Base-by-base conservation (phyloP, 2,888 invertebrate species). In the Oscheius sp. region DNA sequence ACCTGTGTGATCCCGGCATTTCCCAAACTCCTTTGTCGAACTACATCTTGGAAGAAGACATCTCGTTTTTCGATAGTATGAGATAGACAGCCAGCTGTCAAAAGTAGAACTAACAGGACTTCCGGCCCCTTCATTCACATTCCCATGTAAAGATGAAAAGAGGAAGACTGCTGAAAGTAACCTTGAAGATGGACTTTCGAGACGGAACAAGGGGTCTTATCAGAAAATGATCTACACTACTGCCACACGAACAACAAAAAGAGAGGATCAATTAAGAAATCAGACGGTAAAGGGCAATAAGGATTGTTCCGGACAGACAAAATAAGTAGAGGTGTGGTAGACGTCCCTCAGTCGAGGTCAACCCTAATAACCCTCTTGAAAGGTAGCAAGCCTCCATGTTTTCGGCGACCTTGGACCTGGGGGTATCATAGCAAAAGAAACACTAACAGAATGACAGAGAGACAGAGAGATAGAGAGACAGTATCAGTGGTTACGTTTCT, bases 1-100 rank as follows among this genome's bases (percentile, higher is more conserved):
- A 85, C 86, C 80, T 86, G 86, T 42, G 78, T 74, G 63, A 86
- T 78, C 32, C 79, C 63, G 21, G 47, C 72, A 76, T 84, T 86
- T 59, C 86, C 86, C 32, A 72, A 59, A 33, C 77, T 79, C 33
- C 81, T 75, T 66, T 86, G 86, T 60, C 79, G 76, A 60, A 86
- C 81, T 21, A 84, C 73, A 48, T 81, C 82, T 75, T 75, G 55
- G 68, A 57, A 73, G 10, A 58, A 37, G 11, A 60, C 50, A 5
- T 72, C 48, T 33, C 62, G 51, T n/a, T 62, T 63, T 4, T 72
- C 62, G 50, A 55, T 62, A 7, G 53, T 35, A 62, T 63, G 62
- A 13, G 48, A 58, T 7, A 55, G 51, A 59, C 47, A 50, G 58
- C 55, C 55, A 21, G 10, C 42, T 35, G 55, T 42, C 35, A 58